These are phyloP conservation scores for Lepidurus couesii DNA, from an alignment of 1,140 invertebrate genomes.

Conservation along the genomic window DNA sequence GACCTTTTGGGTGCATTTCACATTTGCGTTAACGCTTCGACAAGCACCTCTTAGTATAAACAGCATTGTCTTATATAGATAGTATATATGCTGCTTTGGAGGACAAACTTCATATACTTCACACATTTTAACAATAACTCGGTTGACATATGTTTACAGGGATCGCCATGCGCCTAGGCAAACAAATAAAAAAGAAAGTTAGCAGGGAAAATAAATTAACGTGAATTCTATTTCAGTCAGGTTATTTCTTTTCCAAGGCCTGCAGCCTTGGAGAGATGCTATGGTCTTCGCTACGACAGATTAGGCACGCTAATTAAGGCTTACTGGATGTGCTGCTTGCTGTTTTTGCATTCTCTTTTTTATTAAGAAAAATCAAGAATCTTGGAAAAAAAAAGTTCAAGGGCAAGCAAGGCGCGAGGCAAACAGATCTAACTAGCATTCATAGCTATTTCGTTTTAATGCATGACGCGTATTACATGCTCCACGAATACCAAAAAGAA, in stretches of 20 bases:
- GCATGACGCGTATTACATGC: conserved; percentile 7
- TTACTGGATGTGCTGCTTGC: neutral
- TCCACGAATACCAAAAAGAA: neutral
- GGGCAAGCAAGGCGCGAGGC: neutral
- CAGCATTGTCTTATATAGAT: neutral
- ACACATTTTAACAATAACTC: neutral
- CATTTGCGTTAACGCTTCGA: neutral
- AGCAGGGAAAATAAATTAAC: neutral
- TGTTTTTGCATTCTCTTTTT: neutral
- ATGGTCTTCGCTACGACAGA: neutral
- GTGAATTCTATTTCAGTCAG: neutral
- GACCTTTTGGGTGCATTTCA: neutral
- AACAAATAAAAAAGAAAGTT: neutral
- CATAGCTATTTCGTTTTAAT: neutral
- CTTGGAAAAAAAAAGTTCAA: neutral
- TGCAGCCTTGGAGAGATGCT: neutral
- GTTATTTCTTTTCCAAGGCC: neutral
- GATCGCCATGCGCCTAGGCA: neutral
- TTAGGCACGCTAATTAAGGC: neutral
- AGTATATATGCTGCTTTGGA: neutral
- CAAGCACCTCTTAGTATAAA: neutral
- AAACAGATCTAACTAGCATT: neutral
- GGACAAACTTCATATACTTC: neutral
- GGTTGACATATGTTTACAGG: neutral
- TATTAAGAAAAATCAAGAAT: neutral